Conservation (phyloP, 2,797 vertebrate genomes). For the Poecilia gillii region DNA sequence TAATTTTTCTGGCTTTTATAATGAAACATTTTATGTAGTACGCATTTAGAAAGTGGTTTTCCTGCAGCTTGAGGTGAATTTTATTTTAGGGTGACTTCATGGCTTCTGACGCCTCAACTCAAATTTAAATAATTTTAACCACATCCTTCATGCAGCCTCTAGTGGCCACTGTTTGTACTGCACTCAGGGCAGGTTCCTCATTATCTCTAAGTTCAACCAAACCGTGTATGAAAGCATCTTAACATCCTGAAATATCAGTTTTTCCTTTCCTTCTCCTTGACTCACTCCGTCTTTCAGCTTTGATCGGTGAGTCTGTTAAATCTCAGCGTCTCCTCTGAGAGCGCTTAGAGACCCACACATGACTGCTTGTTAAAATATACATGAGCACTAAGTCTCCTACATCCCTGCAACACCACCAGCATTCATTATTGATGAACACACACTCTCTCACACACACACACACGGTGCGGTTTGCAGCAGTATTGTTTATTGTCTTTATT, state of each 20-base stretch:
- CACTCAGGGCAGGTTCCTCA: neutral
- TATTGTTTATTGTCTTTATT: conserved; percentile 30
- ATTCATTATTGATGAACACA: conserved; percentile 57
- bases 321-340: conserved; percentile 25
- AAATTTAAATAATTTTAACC: neutral
- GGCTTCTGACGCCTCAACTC: neutral
- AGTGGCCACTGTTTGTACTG: neutral
- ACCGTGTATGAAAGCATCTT: neutral
- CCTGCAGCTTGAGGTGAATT: too few relatives aligned
- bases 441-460: conserved; percentile 8
- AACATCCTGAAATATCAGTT: neutral
- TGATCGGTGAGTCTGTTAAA: conserved; percentile 1
- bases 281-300: neutral
- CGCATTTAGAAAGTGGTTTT: too few relatives aligned
- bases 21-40: too few relatives aligned
- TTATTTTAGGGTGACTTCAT: too few relatives aligned
- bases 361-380: conserved; percentile 53
- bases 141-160: neutral
- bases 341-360: neutral
- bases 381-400: conserved; percentile 63
- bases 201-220: neutral
- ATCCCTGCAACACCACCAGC: conserved; percentile 47
- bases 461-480: conserved; percentile 19
- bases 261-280: neutral
- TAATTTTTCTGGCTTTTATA: too few relatives aligned